Evolutionary conservation across 1,140 invertebrate species (phyloP).

Genomic region (Cyphomyrmex costatus): DNA sequence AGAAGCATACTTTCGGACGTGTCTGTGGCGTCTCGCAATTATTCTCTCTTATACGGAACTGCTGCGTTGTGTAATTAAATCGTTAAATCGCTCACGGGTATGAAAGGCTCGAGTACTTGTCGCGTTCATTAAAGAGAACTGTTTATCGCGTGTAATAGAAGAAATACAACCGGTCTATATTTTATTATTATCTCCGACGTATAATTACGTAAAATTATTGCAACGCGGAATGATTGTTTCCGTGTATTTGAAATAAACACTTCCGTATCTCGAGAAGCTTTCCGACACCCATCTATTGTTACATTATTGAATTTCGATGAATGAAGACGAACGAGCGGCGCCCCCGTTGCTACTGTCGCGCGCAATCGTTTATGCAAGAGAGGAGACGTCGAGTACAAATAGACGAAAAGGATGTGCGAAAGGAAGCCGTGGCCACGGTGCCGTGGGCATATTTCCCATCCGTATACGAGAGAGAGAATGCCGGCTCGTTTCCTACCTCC

Average conservation of each 20-base stretch:
- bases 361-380: conserved; percentile 79
- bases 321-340: conserved; percentile 55
- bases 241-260: neutral
- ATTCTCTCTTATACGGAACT: conserved; percentile 51
- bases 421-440: conserved; percentile 80
- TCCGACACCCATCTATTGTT: neutral
- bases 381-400: conserved; percentile 57
- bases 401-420: conserved; percentile 75
- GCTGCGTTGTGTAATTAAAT: conserved; percentile 37
- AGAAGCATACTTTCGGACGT: conserved; percentile 21
- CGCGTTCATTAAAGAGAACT: neutral
- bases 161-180: neutral
- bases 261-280: neutral
- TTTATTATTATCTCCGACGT: neutral
- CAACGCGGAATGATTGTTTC: neutral
- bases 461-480: conserved; percentile 33
- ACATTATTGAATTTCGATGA: conserved; percentile 27
- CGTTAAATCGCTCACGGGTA: conserved; percentile 18
- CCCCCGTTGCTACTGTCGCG: conserved; percentile 54
- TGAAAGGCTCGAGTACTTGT: conserved; percentile 14
- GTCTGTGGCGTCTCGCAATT: conserved; percentile 32
- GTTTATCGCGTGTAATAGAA: neutral
- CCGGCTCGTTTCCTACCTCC: conserved; percentile 71
- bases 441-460: conserved; percentile 82
- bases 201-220: conserved; percentile 2